These are phyloP conservation scores for Nephrotoma appendiculata DNA, from an alignment of 2,888 invertebrate genomes.

Conservation along the genomic window DNA sequence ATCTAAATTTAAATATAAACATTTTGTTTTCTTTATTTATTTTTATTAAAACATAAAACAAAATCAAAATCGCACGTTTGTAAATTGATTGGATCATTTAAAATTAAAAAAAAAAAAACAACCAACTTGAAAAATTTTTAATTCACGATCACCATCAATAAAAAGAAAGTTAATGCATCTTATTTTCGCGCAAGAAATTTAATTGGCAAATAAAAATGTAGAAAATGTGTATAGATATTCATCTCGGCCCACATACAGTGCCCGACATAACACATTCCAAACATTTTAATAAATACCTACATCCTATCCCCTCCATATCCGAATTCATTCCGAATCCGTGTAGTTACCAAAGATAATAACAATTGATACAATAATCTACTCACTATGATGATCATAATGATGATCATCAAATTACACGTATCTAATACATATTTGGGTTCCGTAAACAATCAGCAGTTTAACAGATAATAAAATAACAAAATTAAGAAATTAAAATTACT, in stretches of 20 bases:
- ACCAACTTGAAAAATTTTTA: neutral
- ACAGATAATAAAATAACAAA: neutral
- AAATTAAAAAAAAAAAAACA: neutral
- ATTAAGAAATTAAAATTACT: neutral
- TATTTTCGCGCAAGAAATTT: neutral
- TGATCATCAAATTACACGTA: neutral
- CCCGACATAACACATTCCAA: neutral
- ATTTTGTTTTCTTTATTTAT: neutral
- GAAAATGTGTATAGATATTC: neutral
- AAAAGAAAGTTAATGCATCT: neutral
- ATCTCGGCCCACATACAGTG: neutral
- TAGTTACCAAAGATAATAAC: neutral
- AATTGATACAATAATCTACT: too few relatives aligned
- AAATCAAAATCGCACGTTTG: neutral
- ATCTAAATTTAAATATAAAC: neutral
- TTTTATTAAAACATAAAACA: neutral
- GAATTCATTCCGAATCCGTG: neutral
- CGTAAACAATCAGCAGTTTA: neutral
- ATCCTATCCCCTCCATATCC: neutral
- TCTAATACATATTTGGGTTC: neutral
- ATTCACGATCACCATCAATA: neutral
- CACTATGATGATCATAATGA: neutral
- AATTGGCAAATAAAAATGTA: neutral
- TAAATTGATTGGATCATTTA: neutral
- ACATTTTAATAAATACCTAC: neutral